Base-by-base conservation (phyloP, 2,113 vertebrate species). In the Aldabrachelys gigantea region DNA sequence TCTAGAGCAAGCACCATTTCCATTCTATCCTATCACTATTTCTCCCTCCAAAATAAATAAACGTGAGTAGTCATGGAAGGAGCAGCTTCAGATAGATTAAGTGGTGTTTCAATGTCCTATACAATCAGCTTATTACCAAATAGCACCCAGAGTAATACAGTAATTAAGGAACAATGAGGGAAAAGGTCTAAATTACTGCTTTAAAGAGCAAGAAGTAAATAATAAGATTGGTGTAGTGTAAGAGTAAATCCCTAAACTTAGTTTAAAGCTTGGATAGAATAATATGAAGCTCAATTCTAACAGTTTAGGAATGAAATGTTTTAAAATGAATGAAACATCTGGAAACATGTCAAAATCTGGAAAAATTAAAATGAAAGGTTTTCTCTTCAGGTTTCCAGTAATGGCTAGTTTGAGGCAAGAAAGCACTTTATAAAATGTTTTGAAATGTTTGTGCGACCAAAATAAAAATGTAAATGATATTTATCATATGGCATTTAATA, bases 341-440 rank as follows among this genome's bases (percentile, higher is more conserved):
- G 88, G 72, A 81, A 49, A 49, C 47, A 10, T 19, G 38, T 1
- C 50, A 80, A 75, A 92, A 90, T 65, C 89, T 76, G 91, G 85
- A 89, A 87, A 49, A 90, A 86, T 84, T 72, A 75, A 84, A 85
- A 9, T 53, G 1, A 50, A 50, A 50, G 50, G 50, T 50, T 50
- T 50, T 50, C 50, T 50, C 50, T 16, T 50, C 14, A 50, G 50
- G 50, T 50, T 50, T 50, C 50, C 50, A 50, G 50, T 50, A 50
- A 50, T 50, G 50, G 50, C 50, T 50, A 50, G 50, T 85, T 94
- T 92, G 53, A 87, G 52, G 29, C 56, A 90, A 31, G 12, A 84
- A 87, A 94, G 84, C 52, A 95, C 93, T 89, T 90, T 65, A 75
- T 75, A 90, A 93, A 90, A 65, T 50, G 5, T 57, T 76, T 47